These are phyloP conservation scores for Ivindomyrus marchei DNA, from an alignment of 2,113 vertebrate species.

Conservation along the genomic window DNA sequence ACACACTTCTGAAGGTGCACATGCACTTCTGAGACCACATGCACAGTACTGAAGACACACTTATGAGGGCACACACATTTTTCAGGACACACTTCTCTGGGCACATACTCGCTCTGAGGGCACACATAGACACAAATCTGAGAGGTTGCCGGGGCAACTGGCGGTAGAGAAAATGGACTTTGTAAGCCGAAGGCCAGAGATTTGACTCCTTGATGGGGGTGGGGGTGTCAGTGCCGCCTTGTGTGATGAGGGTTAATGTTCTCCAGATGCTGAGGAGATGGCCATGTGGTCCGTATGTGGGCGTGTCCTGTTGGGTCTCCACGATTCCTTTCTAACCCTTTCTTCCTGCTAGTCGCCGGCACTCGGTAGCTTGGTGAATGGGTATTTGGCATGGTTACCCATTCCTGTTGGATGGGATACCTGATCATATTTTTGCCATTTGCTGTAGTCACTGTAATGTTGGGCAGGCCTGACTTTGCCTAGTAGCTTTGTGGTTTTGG, in stretches of 20 bases:
- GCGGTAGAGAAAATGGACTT: not conserved
- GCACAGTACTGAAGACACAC: not conserved
- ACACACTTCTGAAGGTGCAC: not conserved
- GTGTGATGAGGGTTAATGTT: constrained; percentile 7
- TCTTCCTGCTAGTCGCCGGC: not conserved
- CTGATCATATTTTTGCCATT: not conserved
- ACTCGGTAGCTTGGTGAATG: not conserved
- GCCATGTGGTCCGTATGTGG: not conserved
- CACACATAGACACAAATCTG: not conserved
- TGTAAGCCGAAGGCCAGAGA: not conserved
- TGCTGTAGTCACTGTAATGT: not conserved
- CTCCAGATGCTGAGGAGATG: not conserved
- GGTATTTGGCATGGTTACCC: not conserved
- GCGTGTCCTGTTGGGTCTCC: not conserved
- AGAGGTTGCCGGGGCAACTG: not conserved
- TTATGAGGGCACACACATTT: not conserved
- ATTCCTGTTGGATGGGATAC: not conserved
- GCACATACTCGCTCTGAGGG: not conserved
- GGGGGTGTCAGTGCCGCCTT: not conserved
- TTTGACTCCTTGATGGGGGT: not conserved
- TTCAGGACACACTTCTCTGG: not conserved
- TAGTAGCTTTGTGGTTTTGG: not conserved
- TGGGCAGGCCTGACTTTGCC: not conserved
- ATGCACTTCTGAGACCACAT: not conserved
- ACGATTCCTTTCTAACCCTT: not conserved